Evolutionary conservation across 2,888 invertebrate genomes (phyloP), one percentile per base, ranked within the genome.

Genomic region (Cabera pusaria): DNA sequence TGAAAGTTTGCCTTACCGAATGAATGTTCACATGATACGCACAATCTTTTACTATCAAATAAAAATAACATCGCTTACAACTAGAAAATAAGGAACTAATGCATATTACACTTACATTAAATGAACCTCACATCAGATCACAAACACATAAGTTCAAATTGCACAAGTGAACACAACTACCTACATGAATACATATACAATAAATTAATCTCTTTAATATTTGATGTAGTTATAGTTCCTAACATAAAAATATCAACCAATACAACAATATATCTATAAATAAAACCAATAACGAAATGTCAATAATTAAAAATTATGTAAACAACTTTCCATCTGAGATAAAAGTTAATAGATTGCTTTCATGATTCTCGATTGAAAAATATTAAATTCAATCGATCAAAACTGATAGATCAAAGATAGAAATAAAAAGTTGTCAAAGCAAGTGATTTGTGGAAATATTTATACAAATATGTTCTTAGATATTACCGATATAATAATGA

Each of bases 61-160:
- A 65, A 72, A 72, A 66, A 45, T 62, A 61, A 59, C 64, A 72
- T 76, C 61, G 69, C 76, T 72, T 77, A 74, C 66, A 64, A 56
- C 83, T 85, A 87, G 62, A 71, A 80, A 82, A 79, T 81, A 87
- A 88, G 88, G 88, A 88, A 88, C 88, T 84, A 71, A 84, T 83
- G 80, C 70, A 77, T 70, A 78, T 78, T 79, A 87, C 68, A 69
- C 69, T 77, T 80, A 82, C 78, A 77, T 67, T 61, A 84, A 81
- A 83, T 66, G 66, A 81, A 78, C 72, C 77, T 76, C 72, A 73
- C 81, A 79, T 86, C 85, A 85, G 87, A 88, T 88, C 88, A 85
- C 87, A 84, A 82, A 84, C 80, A 79, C 75, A 70, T 66, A 53
- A 73, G 69, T 73, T 81, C 73, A 73, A 78, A 82, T 84, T 84